Conservation (phyloP, 2,113 vertebrate genomes). For the Muntiacus muntjak region DNA sequence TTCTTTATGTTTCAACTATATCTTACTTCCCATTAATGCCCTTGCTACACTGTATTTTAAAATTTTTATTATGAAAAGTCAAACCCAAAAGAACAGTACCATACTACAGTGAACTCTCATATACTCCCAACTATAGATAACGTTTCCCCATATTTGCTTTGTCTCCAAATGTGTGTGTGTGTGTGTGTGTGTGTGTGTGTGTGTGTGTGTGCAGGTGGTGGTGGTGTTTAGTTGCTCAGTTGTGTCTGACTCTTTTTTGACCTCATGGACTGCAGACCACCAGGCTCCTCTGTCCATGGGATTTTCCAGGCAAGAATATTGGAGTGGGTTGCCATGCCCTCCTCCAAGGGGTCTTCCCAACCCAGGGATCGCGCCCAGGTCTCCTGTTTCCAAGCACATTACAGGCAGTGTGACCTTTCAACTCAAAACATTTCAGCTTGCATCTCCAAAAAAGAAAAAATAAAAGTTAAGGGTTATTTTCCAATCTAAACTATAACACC, state of each 20-base stretch:
- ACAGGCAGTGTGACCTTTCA: not conserved
- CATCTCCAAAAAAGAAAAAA: not conserved
- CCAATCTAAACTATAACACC: not conserved
- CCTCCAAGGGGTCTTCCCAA: not conserved
- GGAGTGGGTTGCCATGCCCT: not conserved
- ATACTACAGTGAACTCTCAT: not conserved
- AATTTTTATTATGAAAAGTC: not conserved
- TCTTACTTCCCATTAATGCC: not conserved
- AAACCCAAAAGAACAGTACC: not conserved
- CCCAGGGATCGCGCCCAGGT: accelerated
- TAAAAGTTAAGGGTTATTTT: not conserved
- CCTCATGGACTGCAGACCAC: not conserved
- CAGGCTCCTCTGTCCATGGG: not conserved
- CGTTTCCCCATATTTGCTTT: not conserved
- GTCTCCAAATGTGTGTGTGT: not conserved
- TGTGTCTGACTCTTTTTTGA: not conserved
- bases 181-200: not conserved
- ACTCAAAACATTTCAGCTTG: not conserved
- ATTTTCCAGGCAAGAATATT: not conserved
- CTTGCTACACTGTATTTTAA: not conserved
- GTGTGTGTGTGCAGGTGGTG: not conserved
- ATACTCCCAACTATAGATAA: not conserved
- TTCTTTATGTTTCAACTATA: not conserved
- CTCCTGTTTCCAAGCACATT: not conserved
- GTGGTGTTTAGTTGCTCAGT: not conserved